Conservation (phyloP, 2,888 invertebrate species). For the Ornithoptera alexandrae region DNA sequence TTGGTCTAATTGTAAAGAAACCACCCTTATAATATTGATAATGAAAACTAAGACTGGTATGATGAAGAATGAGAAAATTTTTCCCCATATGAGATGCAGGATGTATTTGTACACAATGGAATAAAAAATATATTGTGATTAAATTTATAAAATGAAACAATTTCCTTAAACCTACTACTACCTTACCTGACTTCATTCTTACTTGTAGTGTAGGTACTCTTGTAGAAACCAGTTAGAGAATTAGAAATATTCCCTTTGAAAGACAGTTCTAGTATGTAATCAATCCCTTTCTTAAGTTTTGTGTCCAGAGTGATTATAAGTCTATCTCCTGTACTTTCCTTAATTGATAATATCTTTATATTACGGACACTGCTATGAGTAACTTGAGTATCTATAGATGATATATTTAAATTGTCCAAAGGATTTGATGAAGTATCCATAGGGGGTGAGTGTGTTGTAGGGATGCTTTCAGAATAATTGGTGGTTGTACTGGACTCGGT, state of each 20-base stretch:
- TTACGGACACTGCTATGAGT: conserved; percentile 62
- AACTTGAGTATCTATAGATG: conserved; percentile 54
- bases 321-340: conserved; percentile 58
- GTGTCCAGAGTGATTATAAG: conserved; percentile 57
- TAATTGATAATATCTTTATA: conserved; percentile 57
- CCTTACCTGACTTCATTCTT: conserved; percentile 64
- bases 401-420: conserved; percentile 30
- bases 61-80: too few species aligned
- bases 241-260: conserved; percentile 80
- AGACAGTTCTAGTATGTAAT: conserved; percentile 78
- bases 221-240: conserved; percentile 84
- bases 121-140: too few species aligned
- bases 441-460: not conserved
- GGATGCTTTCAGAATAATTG: conserved; percentile 29
- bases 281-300: conserved; percentile 64
- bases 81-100: too few species aligned
- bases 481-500: conserved; percentile 15
- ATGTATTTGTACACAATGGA: too few species aligned
- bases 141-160: too few species aligned
- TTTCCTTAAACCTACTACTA: too few species aligned
- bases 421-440: conserved; percentile 34
- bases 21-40: too few species aligned
- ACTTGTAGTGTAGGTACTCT: conserved; percentile 80
- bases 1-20: too few species aligned
- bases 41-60: too few species aligned